Percentiles rank a stretch among this genome's conserved stretches.
These are phyloP conservation scores for Malthinus flaveolus DNA, from an alignment of 2,888 invertebrate species.

Conservation along the genomic window DNA sequence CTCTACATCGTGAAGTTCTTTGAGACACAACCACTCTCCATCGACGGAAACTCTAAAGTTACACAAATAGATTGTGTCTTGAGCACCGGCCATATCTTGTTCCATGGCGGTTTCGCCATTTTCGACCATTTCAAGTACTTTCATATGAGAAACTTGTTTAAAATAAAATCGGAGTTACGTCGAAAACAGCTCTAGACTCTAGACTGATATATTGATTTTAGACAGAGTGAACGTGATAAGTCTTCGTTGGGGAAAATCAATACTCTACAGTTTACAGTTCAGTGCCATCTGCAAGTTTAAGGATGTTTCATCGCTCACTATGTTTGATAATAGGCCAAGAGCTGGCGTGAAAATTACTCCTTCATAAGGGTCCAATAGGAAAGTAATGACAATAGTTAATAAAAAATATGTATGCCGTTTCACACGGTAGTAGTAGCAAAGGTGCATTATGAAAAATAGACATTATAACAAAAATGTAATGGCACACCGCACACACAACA, in stretches of 20 bases:
- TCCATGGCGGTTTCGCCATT: conserved; percentile 52
- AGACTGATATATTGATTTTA: neutral
- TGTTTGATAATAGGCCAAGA: too few species aligned
- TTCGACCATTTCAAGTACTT: conserved; percentile 51
- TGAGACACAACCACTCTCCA: conserved; percentile 95
- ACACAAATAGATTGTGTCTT: conserved; percentile 95
- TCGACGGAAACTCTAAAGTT: conserved; percentile 97
- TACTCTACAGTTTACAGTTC: neutral
- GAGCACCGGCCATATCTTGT: conserved; percentile 81
- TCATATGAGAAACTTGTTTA: conserved; percentile 42
- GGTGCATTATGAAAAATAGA: too few species aligned
- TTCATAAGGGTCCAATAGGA: too few species aligned
- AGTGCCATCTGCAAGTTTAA: neutral
- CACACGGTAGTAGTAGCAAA: too few species aligned
- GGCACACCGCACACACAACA: too few species aligned
- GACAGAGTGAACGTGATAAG: neutral
- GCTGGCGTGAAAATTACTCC: too few species aligned
- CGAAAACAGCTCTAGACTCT: neutral
- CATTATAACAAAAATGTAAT: too few species aligned
- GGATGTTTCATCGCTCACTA: too few species aligned
- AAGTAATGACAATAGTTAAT: too few species aligned
- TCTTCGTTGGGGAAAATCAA: neutral
- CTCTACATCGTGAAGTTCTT: conserved; percentile 91
- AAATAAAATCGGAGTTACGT: conserved; percentile 1
- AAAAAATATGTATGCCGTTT: too few species aligned